phyloP scores from a whole-genome alignment of 2,888 invertebrate species.

The Acronicta alni region DNA sequence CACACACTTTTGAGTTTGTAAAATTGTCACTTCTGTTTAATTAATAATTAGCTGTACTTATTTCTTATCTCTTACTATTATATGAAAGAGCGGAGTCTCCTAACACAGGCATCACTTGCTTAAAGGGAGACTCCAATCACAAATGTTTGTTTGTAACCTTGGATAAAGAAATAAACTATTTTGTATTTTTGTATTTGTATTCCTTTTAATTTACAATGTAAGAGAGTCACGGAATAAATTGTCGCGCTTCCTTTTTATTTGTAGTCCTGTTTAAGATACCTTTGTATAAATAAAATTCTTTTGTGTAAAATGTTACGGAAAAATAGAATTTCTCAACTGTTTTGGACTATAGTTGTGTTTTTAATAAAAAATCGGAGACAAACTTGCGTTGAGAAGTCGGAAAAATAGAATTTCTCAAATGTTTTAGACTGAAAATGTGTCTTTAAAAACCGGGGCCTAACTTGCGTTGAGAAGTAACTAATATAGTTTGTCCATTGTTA shows the following conservation, averaged over 20 bases:
- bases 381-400: neutral
- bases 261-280: conserved; percentile 8
- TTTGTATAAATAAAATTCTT: conserved; percentile 26
- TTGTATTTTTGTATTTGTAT: too few relatives aligned
- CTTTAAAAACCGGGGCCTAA: neutral
- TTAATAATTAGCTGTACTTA: too few relatives aligned
- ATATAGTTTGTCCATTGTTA: too few relatives aligned
- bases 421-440: neutral
- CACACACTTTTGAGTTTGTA: too few relatives aligned
- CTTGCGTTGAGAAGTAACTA: too few relatives aligned
- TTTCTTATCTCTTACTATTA: too few relatives aligned
- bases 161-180: too few relatives aligned
- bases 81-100: too few relatives aligned
- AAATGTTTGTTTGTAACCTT: too few relatives aligned
- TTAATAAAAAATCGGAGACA: neutral
- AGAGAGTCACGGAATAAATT: conserved; percentile 22
- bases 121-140: too few relatives aligned
- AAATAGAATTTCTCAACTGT: neutral
- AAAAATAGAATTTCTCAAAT: neutral
- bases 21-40: too few relatives aligned
- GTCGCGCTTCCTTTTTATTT: conserved; percentile 15
- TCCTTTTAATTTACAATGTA: conserved; percentile 33
- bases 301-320: neutral
- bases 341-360: neutral
- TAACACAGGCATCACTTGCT: too few relatives aligned